phyloP scores from a whole-genome alignment of 2,797 vertebrate genomes.

The Steatocranus sp. region DNA sequence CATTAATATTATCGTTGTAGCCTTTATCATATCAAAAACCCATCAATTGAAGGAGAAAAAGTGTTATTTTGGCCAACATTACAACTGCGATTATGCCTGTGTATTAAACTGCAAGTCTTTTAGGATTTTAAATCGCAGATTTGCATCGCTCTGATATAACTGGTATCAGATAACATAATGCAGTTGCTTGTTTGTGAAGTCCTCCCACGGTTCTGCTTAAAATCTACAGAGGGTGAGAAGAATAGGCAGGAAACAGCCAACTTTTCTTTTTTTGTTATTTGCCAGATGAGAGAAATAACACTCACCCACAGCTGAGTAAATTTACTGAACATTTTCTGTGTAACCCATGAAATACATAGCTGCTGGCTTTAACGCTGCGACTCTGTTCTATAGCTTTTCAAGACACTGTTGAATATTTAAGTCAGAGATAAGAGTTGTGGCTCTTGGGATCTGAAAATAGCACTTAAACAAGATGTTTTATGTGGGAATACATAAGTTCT shows the following conservation, averaged over 20 bases:
- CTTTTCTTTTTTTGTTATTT: neutral
- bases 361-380: neutral
- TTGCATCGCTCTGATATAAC: neutral
- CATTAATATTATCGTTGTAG: neutral
- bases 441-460: neutral
- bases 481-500: neutral
- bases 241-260: constrained; percentile 1
- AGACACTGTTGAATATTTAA: neutral
- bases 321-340: neutral
- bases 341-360: neutral
- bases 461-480: neutral
- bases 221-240: constrained; percentile 1
- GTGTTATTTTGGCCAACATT: neutral
- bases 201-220: neutral
- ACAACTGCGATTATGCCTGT: neutral
- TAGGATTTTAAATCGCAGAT: neutral
- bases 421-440: neutral
- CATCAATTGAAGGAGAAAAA: neutral
- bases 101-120: neutral
- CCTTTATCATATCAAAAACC: neutral
- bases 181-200: neutral
- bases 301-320: neutral
- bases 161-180: neutral
- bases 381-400: neutral
- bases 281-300: neutral